Base-by-base conservation (phyloP, 2,797 vertebrate genomes). In the Merluccius polli region DNA sequence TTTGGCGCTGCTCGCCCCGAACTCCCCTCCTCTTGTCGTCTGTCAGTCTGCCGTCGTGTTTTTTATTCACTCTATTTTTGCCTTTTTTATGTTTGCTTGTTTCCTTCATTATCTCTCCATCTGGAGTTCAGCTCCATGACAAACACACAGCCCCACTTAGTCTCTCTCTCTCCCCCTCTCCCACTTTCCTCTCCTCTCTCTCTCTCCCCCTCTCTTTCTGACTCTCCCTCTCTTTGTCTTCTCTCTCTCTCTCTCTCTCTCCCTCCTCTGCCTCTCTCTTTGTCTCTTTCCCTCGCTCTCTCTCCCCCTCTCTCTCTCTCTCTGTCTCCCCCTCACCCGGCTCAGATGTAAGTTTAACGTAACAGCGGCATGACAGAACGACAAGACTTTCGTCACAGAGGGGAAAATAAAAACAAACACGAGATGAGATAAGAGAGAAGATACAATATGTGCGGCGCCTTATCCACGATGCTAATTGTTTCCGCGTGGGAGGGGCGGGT, bases 381-480 rank as follows among this genome's bases (percentile, higher is more conserved):
- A 91, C 89, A 86, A 89, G 86, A 87, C 83, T 85, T 87, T 86
- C 75, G 88, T 88, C 87, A 87, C 48, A 85, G 82, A 13, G 76
- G 78, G 81, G 77, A 15, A 65, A 38, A 77, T 73, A 85, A 84
- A 91, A 93, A 90, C 89, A 93, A 92, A 90, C 89, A 90, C 89
- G 89, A 85, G 69, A 80, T 69, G 82, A 89, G 87, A 93, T 91
- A 90, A 91, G 88, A 87, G 70, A 44, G 59, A 77, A 80, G 79
- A 86, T 83, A 83, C 93, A 94, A 93, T 91, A 93, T 93, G 91
- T 89, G 84, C 87, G 83, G 72, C 78, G 83, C 89, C 89, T 93
- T 93, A 93, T 94, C 93, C 80, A 81, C 87, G 86, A 92, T 83
- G 86, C 85, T 90, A 89, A 93, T 91, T 90, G 90, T 91, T 93